phyloP scores from a whole-genome alignment of 1,140 invertebrate species.

The Heliconius nattereri region DNA sequence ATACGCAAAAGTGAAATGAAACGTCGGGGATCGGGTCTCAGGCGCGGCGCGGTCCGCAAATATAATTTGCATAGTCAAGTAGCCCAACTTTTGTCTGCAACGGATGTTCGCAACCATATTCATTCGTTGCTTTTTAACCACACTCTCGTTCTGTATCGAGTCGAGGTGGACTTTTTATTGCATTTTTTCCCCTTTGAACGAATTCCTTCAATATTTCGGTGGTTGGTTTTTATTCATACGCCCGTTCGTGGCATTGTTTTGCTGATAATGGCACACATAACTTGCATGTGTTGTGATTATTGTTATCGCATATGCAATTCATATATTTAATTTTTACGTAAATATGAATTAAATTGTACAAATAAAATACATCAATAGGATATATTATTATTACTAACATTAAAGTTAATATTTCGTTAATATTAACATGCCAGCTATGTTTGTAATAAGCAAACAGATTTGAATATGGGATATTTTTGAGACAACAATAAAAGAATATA shows the following conservation, averaged over 20 bases:
- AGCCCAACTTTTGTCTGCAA: constrained; percentile 78
- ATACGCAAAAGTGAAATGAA: constrained; percentile 75
- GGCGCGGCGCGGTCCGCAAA: constrained; percentile 76
- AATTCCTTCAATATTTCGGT: constrained; percentile 80
- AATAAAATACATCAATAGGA: no score
- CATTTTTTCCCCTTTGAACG: constrained; percentile 80
- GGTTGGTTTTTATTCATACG: constrained; percentile 78
- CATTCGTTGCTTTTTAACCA: constrained; percentile 79
- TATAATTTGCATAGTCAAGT: constrained; percentile 81
- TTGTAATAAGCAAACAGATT: not conserved
- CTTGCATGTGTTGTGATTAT: not conserved
- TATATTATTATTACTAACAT: not conserved
- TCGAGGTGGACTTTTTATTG: constrained; percentile 76
- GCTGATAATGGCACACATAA: constrained; percentile 43
- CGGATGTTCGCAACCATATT: constrained; percentile 79
- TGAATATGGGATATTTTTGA: not conserved
- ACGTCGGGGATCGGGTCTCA: constrained; percentile 72
- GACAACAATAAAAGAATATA: constrained; percentile 60
- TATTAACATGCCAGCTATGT: not conserved
- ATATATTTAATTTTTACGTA: no score
- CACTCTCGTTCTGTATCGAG: constrained; percentile 76
- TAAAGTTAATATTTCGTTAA: not conserved
- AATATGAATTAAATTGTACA: no score
- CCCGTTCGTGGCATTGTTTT: constrained; percentile 75
- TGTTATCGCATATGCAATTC: not conserved